These are phyloP conservation scores for Hoplias malabaricus DNA, from an alignment of 2,113 vertebrate species.

Conservation along the genomic window DNA sequence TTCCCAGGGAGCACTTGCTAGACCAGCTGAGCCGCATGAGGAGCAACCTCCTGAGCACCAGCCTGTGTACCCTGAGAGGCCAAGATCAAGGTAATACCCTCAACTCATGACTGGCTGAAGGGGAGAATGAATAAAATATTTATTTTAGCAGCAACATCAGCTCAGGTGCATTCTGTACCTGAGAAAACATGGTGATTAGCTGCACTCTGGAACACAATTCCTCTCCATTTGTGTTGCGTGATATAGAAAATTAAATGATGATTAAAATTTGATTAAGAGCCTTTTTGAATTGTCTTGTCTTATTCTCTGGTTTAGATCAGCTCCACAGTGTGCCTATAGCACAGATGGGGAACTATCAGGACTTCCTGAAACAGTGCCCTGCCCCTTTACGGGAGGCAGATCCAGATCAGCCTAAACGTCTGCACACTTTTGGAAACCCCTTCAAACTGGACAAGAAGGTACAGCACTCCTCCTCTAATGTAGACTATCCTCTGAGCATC, in stretches of 20 bases:
- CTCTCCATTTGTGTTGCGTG: too few relatives aligned
- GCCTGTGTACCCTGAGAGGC: constrained; percentile 71
- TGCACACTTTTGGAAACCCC: constrained; percentile 96
- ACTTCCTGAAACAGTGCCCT: constrained; percentile 89
- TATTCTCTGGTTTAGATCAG: constrained; percentile 77
- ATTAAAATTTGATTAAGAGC: neutral
- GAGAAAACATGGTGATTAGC: too few relatives aligned
- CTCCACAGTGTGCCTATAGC: constrained; percentile 92
- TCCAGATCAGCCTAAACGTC: constrained; percentile 90
- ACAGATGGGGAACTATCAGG: constrained; percentile 99
- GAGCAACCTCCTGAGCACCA: constrained; percentile 88
- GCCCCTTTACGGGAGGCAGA: constrained; percentile 91
- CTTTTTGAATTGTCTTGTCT: neutral
- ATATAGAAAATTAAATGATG: neutral
- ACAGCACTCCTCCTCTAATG: constrained; percentile 15
- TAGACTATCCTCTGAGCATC: too few relatives aligned
- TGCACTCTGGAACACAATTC: too few relatives aligned
- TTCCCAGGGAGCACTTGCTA: constrained; percentile 90
- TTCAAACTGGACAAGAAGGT: constrained; percentile 99
- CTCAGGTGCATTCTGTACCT: too few relatives aligned
- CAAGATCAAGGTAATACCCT: constrained; percentile 87
- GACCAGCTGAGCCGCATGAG: constrained; percentile 98
- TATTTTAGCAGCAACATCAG: too few relatives aligned
- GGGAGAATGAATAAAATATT: too few relatives aligned
- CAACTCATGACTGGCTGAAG: neutral